Evolutionary conservation across 2,113 vertebrate species (phyloP).

Genomic region (Galemys pyrenaicus): DNA sequence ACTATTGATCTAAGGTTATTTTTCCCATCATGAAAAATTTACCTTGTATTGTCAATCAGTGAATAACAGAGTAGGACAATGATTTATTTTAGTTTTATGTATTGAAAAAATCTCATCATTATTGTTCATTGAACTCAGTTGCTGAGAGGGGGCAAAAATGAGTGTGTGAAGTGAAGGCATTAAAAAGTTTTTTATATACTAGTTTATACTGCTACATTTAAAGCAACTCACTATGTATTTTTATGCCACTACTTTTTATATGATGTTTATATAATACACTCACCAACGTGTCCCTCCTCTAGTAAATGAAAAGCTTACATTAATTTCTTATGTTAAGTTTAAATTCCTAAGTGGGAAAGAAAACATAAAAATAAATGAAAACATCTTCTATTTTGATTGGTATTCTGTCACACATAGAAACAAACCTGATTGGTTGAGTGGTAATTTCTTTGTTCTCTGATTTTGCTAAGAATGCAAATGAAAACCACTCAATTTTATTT

Average conservation of each 20-base stretch:
- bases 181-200: conserved; percentile 58
- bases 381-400: conserved; percentile 86
- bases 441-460: conserved; percentile 90
- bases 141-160: background rate
- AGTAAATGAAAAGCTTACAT: conserved; percentile 77
- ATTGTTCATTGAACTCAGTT: conserved; percentile 50
- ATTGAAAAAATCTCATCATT: conserved; percentile 63
- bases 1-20: conserved; percentile 77
- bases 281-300: conserved; percentile 33
- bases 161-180: conserved; percentile 60
- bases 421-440: conserved; percentile 86
- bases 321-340: conserved; percentile 79
- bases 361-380: conserved; percentile 84
- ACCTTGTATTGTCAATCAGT: conserved; percentile 62
- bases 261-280: conserved; percentile 63
- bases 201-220: background rate
- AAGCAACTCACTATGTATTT: conserved; percentile 39
- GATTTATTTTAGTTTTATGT: conserved; percentile 50
- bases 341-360: conserved; percentile 79
- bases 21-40: conserved; percentile 63
- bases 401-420: conserved; percentile 83
- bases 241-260: conserved; percentile 53
- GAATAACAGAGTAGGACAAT: conserved; percentile 15
- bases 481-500: conserved; percentile 90
- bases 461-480: conserved; percentile 89